These are phyloP conservation scores for Bombus affinis DNA, from an alignment of 1,140 invertebrate species.

Conservation along the genomic window DNA sequence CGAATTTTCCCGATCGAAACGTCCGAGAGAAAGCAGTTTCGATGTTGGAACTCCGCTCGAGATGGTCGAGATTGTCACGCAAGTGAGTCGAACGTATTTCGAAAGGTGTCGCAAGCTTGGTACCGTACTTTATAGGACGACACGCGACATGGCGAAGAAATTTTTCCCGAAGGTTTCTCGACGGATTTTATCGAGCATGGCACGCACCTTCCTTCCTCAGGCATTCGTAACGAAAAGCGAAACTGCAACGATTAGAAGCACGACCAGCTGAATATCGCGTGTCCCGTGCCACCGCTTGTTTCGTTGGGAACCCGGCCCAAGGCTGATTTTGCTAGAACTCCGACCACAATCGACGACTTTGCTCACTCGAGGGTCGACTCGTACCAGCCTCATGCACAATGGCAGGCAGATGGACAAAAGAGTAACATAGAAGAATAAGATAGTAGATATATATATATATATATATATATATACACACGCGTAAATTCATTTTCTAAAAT, in stretches of 20 bases:
- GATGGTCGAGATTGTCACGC: background rate
- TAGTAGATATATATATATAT: no score
- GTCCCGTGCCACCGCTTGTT: background rate
- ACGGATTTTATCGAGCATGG: background rate
- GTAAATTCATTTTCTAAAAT: no score
- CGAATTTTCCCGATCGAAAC: no score
- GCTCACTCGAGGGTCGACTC: background rate
- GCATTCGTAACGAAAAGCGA: background rate
- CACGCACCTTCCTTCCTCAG: background rate
- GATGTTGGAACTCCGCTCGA: background rate
- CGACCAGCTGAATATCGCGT: background rate
- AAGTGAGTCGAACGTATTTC: background rate
- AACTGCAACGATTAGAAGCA: background rate
- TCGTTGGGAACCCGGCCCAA: background rate
- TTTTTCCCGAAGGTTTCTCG: background rate
- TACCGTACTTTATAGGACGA: background rate
- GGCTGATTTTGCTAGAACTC: background rate
- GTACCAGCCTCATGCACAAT: background rate
- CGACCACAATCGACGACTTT: no score
- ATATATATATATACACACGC: no score
- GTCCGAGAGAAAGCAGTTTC: background rate
- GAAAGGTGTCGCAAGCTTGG: slow-evolving; percentile 2
- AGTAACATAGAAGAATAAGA: no score
- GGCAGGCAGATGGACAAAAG: no score
- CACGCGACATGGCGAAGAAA: background rate